Percentiles rank a stretch among this genome's conserved stretches.
These are phyloP conservation scores for Campoplex nolae DNA, from an alignment of 2,888 invertebrate genomes.

Conservation along the genomic window DNA sequence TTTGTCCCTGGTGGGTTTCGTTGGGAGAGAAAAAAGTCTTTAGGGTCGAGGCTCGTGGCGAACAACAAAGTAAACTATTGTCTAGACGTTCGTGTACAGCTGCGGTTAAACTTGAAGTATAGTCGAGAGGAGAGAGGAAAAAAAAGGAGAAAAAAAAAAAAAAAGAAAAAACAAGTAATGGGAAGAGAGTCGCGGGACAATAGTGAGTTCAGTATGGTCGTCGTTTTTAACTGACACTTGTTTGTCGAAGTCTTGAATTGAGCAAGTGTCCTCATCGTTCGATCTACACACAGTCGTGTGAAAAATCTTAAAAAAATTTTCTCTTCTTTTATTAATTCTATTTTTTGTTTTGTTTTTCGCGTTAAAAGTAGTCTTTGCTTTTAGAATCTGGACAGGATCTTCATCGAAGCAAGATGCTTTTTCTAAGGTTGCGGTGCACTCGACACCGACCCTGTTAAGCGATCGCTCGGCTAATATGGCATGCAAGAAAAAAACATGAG, in stretches of 20 bases:
- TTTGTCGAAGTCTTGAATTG: not conserved
- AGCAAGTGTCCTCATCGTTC: conserved; percentile 22
- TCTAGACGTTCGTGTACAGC: conserved; percentile 27
- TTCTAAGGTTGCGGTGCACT: conserved; percentile 1
- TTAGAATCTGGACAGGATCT: not conserved
- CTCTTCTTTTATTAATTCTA: not conserved
- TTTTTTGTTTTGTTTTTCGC: not conserved
- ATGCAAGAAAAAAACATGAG: conserved; percentile 35
- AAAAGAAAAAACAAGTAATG: conserved; percentile 11
- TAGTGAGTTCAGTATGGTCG: conserved; percentile 16
- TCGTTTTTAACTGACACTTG: conserved; percentile 21
- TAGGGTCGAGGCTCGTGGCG: conserved; percentile 43
- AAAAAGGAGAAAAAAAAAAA: conserved; percentile 34
- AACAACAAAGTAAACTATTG: conserved; percentile 61
- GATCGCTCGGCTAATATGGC: conserved; percentile 52
- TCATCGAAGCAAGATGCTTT: conserved; percentile 30
- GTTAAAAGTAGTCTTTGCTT: conserved; percentile 9
- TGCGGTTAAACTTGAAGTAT: conserved; percentile 36
- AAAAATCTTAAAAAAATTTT: not conserved
- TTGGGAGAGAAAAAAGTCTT: conserved; percentile 60
- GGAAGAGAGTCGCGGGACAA: conserved; percentile 2
- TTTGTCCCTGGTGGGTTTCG: conserved; percentile 35
- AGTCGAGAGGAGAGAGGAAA: conserved; percentile 11
- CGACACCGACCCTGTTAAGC: conserved; percentile 48
- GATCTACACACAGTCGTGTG: conserved; percentile 11